Percentiles rank a stretch among this genome's conserved stretches.
Conservation (phyloP, 2,797 vertebrate genomes). For the Novumbra hubbsi region DNA sequence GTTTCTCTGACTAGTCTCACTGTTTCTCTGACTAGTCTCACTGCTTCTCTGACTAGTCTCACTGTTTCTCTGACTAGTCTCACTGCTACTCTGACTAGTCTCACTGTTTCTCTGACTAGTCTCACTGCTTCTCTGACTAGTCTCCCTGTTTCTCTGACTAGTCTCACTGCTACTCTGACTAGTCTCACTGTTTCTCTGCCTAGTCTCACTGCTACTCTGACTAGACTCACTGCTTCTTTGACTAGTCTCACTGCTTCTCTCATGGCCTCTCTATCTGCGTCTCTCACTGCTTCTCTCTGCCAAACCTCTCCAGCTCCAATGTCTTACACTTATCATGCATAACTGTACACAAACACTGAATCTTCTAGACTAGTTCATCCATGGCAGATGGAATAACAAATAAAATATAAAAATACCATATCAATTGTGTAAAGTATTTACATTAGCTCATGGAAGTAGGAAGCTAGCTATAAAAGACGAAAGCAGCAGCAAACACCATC, state of each 20-base stretch:
- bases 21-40: not conserved
- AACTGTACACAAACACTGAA: not conserved
- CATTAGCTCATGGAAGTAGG: too few relatives aligned
- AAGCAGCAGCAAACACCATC: slow-evolving; percentile 5
- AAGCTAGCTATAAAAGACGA: too few relatives aligned
- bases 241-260: too few relatives aligned
- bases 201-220: too few relatives aligned
- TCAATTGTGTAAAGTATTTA: not conserved
- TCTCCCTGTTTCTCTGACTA: not conserved
- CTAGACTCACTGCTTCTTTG: too few relatives aligned
- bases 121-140: not conserved
- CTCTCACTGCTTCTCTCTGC: too few relatives aligned
- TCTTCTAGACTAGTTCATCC: not conserved
- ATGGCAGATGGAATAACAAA: not conserved
- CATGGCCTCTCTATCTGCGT: too few relatives aligned
- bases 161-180: too few relatives aligned
- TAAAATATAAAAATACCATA: not conserved
- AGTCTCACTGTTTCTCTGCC: too few relatives aligned
- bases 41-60: not conserved
- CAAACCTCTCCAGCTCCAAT: too few relatives aligned
- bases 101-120: not conserved
- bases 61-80: not conserved
- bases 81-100: not conserved
- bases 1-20: not conserved
- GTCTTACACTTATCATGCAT: too few relatives aligned